phyloP scores from a whole-genome alignment of 2,113 vertebrate species.

The Perognathus longimembris region DNA sequence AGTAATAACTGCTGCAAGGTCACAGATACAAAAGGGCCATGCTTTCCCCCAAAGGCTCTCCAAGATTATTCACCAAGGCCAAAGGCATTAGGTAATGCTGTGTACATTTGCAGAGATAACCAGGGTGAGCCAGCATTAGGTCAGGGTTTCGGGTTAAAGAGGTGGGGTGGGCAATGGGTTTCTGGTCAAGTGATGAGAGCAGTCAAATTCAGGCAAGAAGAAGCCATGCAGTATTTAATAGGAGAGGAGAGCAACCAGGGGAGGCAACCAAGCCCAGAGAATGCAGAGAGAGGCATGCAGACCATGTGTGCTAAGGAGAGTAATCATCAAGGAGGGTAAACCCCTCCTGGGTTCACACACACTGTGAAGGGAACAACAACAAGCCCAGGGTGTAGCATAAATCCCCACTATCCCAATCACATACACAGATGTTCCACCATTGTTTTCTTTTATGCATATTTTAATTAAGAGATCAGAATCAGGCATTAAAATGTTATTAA shows the following conservation, averaged over 20 bases:
- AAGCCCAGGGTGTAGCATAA: constrained; percentile 84
- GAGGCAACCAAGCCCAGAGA: constrained; percentile 57
- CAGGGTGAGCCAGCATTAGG: constrained; percentile 61
- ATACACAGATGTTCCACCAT: constrained; percentile 80
- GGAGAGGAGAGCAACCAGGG: constrained; percentile 65
- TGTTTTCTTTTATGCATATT: constrained; percentile 83
- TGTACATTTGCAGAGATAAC: constrained; percentile 74
- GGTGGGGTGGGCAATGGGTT: constrained; percentile 59
- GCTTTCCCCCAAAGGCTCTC: constrained; percentile 53
- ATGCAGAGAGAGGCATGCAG: constrained; percentile 75
- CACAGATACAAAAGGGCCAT: constrained; percentile 61
- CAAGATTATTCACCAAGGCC: constrained; percentile 64
- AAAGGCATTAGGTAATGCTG: constrained; percentile 76
- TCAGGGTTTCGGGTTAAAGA: constrained; percentile 69
- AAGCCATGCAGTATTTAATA: constrained; percentile 43
- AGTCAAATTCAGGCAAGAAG: constrained; percentile 61
- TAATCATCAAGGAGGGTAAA: constrained; percentile 75
- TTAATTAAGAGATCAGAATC: constrained; percentile 84
- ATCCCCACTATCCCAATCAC: constrained; percentile 82
- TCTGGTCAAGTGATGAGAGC: constrained; percentile 53
- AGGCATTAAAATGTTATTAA: constrained; percentile 83
- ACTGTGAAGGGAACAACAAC: constrained; percentile 77
- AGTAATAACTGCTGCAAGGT: constrained; percentile 68
- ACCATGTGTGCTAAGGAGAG: constrained; percentile 36
- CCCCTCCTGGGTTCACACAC: constrained; percentile 68